Conservation (phyloP, 92 coral and sea anemone genomes). For the Bergia puertoricense region DNA sequence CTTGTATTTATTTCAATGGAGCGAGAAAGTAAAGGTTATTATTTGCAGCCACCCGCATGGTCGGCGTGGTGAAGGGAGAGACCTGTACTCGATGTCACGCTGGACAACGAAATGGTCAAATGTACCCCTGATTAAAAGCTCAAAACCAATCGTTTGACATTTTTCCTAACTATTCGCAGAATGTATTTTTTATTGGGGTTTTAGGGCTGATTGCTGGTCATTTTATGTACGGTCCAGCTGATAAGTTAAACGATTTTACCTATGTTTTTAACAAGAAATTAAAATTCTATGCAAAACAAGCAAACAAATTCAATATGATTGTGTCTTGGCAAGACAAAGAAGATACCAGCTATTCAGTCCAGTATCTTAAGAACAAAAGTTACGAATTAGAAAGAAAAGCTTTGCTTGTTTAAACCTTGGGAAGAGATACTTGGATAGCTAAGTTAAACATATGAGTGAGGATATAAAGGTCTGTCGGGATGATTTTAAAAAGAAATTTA, state of each 20-base stretch:
- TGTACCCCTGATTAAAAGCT: not conserved
- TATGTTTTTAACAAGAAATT: conserved; percentile 19
- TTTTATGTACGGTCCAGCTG: not conserved
- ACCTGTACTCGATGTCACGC: conserved; percentile 5
- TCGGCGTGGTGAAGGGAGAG: conserved; percentile 32
- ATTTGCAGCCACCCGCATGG: conserved; percentile 29
- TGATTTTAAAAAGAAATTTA: not conserved
- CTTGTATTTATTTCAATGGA: conserved; percentile 13
- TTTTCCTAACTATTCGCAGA: not conserved
- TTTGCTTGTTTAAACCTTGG: not conserved
- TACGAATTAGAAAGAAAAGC: conserved; percentile 2
- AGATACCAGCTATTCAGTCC: conserved; percentile 43
- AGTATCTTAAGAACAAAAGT: conserved; percentile 42
- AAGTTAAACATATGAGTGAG: not conserved
- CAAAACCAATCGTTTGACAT: not conserved
- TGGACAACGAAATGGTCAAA: not conserved
- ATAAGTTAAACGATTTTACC: conserved; percentile 24
- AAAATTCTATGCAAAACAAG: conserved; percentile 39
- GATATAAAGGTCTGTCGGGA: not conserved
- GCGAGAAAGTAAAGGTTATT: conserved; percentile 13
- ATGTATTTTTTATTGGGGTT: not conserved
- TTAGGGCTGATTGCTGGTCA: not conserved
- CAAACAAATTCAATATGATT: conserved; percentile 38
- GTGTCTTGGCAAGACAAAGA: conserved; percentile 37
- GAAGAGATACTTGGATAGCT: not conserved